phyloP scores from a whole-genome alignment of 1,140 invertebrate species.

The Ooceraea biroi region DNA sequence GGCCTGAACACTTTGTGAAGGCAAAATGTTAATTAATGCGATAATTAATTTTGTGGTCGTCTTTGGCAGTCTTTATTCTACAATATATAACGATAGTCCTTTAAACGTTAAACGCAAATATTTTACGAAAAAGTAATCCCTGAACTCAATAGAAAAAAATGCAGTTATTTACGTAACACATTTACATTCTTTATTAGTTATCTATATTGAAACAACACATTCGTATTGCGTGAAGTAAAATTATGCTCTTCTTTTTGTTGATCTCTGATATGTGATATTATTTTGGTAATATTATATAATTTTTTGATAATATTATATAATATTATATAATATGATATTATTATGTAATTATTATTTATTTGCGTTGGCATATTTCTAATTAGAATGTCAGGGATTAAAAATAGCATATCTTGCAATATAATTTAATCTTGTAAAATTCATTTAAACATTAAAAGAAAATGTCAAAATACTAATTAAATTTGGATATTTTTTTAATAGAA shows the following conservation, averaged over 20 bases:
- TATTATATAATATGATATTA: no score
- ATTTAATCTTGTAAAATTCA: not conserved
- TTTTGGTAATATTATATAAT: no score
- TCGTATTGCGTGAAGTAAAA: not conserved
- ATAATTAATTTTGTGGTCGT: conserved; percentile 61
- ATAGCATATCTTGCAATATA: not conserved
- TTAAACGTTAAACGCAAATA: conserved; percentile 36
- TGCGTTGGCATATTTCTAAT: not conserved
- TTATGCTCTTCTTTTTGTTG: not conserved
- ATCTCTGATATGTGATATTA: no score
- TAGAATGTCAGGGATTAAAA: conserved; percentile 12
- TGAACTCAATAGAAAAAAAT: not conserved
- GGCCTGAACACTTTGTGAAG: conserved; percentile 43
- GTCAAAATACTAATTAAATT: conserved; percentile 11
- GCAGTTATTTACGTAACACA: not conserved
- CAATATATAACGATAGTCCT: conserved; percentile 27
- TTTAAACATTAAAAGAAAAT: not conserved
- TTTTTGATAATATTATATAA: no score
- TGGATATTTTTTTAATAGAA: not conserved
- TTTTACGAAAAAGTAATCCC: not conserved
- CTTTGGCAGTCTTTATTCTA: conserved; percentile 20
- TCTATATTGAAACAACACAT: no score
- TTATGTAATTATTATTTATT: conserved; percentile 1
- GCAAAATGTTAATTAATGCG: conserved; percentile 61
- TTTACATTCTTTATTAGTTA: no score